phyloP scores from a whole-genome alignment of 2,797 vertebrate genomes.

The Scarus forsteni region DNA sequence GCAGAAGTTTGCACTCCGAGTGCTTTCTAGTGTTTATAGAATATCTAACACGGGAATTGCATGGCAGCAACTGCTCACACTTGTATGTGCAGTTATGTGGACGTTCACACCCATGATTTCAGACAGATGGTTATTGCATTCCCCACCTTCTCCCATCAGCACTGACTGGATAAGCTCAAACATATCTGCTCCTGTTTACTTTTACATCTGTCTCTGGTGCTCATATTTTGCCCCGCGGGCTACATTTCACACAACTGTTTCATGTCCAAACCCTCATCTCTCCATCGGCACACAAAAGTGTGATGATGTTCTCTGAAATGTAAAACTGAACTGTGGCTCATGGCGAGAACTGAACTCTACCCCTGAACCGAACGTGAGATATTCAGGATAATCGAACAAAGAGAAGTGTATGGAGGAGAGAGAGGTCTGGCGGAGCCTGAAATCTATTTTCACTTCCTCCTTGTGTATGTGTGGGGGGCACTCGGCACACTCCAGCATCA shows the following conservation, averaged over 20 bases:
- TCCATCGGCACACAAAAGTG: background rate
- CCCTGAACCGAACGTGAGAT: conserved; percentile 6
- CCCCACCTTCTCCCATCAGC: background rate
- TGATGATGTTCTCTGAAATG: conserved; percentile 15
- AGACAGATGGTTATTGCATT: conserved; percentile 6
- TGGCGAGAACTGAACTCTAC: conserved; percentile 12
- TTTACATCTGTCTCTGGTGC: conserved; percentile 6
- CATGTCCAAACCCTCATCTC: conserved; percentile 4
- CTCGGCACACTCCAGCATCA: conserved; percentile 23
- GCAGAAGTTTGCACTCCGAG: no score
- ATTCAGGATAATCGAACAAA: conserved; percentile 3
- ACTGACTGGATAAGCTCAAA: background rate
- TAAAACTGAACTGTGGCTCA: conserved; percentile 11
- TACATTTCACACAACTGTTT: conserved; percentile 2
- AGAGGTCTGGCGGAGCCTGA: background rate
- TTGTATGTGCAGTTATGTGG: no score
- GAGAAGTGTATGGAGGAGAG: background rate
- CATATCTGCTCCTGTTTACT: background rate
- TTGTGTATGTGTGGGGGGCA: conserved; percentile 21
- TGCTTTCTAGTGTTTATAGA: no score
- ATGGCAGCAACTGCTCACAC: no score
- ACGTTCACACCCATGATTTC: background rate
- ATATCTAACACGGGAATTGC: no score
- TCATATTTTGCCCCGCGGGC: conserved; percentile 1
- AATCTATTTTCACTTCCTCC: conserved; percentile 40